These are phyloP conservation scores for Kobus ellipsiprymnus DNA, from an alignment of 2,113 vertebrate genomes.

Conservation along the genomic window DNA sequence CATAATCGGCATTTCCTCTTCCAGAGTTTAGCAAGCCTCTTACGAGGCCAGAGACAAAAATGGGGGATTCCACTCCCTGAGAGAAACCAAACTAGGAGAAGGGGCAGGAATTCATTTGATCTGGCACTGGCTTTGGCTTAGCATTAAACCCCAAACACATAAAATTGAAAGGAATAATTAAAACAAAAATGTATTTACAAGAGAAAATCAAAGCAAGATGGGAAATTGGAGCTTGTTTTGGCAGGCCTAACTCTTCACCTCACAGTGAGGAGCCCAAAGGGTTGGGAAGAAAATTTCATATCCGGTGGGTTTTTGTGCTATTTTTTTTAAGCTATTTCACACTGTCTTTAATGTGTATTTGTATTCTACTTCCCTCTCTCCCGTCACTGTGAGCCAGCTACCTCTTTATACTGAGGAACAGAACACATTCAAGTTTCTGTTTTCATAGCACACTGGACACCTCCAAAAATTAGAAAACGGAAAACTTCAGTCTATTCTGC, in stretches of 20 bases:
- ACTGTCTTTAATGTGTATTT: not conserved
- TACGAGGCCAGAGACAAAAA: not conserved
- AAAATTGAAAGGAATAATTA: not conserved
- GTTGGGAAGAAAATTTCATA: not conserved
- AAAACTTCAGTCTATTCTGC: not conserved
- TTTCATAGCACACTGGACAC: not conserved
- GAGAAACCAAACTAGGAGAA: not conserved
- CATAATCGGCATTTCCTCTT: constrained; percentile 1
- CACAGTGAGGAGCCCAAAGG: not conserved
- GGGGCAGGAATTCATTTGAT: not conserved
- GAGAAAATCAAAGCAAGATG: not conserved
- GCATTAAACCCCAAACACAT: not conserved
- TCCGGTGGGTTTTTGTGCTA: not conserved
- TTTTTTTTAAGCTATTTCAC: not conserved
- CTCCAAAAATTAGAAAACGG: not conserved
- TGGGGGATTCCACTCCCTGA: not conserved
- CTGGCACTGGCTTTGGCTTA: not conserved
- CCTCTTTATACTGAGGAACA: not conserved
- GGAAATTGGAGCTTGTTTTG: not conserved
- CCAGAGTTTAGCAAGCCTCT: constrained; percentile 2
- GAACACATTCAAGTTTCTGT: not conserved
- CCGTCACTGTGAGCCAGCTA: not conserved
- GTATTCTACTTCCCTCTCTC: not conserved
- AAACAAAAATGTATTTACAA: not conserved
- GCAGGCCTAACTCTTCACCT: not conserved